A percentile compares a stretch with the other conserved stretches of the same genome.
Evolutionary conservation across 2,797 vertebrate genomes (phyloP).

Genomic region (Cottoperca gobio): DNA sequence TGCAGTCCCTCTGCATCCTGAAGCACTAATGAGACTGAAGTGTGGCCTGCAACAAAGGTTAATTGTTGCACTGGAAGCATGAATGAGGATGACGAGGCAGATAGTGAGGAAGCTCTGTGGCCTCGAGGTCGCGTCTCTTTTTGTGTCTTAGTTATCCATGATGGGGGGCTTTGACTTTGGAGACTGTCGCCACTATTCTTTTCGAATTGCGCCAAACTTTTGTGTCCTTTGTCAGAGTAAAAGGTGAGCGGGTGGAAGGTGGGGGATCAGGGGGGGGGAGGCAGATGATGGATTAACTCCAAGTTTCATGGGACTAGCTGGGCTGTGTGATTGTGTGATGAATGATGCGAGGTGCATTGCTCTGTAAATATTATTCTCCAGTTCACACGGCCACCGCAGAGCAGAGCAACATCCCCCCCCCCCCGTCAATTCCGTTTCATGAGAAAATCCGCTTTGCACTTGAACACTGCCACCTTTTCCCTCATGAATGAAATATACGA

Average conservation of each 20-base stretch:
- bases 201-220: conserved; percentile 74
- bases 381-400: conserved; percentile 58
- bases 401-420: conserved; percentile 27
- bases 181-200: conserved; percentile 73
- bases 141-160: conserved; percentile 63
- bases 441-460: conserved; percentile 43
- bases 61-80: conserved; percentile 45
- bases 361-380: conserved; percentile 80
- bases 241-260: conserved; percentile 81
- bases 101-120: conserved; percentile 52
- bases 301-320: conserved; percentile 81
- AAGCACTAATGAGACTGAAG: conserved; percentile 67
- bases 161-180: conserved; percentile 78
- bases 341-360: conserved; percentile 77
- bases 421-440: conserved; percentile 44
- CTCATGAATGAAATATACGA: conserved; percentile 66
- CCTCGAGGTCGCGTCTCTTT: conserved; percentile 61
- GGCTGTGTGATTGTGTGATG: conserved; percentile 80
- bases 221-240: conserved; percentile 75
- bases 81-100: conserved; percentile 52
- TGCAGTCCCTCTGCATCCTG: conserved; percentile 39
- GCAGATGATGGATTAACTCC: conserved; percentile 84
- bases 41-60: conserved; percentile 14
- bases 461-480: conserved; percentile 9
- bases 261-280: conserved; percentile 74